A percentile compares a stretch with the other conserved stretches of the same genome.
Evolutionary conservation across 1,140 invertebrate species (phyloP).

Genomic region (Euwallacea similis): DNA sequence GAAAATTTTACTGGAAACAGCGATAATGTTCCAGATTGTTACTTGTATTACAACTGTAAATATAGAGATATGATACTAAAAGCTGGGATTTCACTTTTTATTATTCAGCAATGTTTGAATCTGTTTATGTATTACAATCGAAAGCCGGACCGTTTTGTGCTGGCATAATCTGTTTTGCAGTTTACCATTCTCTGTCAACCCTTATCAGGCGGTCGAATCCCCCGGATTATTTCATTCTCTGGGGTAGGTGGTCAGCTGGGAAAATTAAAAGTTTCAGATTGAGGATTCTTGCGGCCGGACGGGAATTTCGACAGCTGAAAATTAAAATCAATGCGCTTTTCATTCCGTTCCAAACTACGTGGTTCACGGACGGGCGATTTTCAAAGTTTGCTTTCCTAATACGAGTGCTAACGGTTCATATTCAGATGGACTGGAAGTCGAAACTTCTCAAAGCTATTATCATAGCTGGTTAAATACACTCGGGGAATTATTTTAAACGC

Average conservation of each 20-base stretch:
- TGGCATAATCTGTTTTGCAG: slow-evolving; percentile 20
- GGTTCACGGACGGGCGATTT: not conserved
- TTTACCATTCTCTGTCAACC: slow-evolving; percentile 31
- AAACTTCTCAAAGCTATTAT: too few species aligned
- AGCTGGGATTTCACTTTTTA: too few species aligned
- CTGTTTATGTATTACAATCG: too few species aligned
- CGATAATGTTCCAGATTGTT: slow-evolving; percentile 8
- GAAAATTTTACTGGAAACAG: slow-evolving; percentile 8
- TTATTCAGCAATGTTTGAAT: too few species aligned
- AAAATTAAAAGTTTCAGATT: slow-evolving; percentile 35
- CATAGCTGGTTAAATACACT: too few species aligned
- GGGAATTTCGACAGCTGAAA: slow-evolving; percentile 26
- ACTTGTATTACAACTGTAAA: not conserved
- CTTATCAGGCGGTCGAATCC: slow-evolving; percentile 19
- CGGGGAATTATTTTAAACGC: too few species aligned
- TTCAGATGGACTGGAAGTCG: too few species aligned
- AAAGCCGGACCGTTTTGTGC: too few species aligned
- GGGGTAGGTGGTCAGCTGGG: slow-evolving; percentile 28
- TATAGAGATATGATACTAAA: too few species aligned
- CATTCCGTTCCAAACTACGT: not conserved
- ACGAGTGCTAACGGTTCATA: too few species aligned
- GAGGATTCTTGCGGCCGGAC: slow-evolving; percentile 19
- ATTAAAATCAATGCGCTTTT: slow-evolving; percentile 26
- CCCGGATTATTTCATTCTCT: slow-evolving; percentile 23
- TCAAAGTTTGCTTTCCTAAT: not conserved